Evolutionary conservation across 2,888 invertebrate species (phyloP), one percentile per base, ranked within the genome.

Genomic region (Drosophila planitibia): DNA sequence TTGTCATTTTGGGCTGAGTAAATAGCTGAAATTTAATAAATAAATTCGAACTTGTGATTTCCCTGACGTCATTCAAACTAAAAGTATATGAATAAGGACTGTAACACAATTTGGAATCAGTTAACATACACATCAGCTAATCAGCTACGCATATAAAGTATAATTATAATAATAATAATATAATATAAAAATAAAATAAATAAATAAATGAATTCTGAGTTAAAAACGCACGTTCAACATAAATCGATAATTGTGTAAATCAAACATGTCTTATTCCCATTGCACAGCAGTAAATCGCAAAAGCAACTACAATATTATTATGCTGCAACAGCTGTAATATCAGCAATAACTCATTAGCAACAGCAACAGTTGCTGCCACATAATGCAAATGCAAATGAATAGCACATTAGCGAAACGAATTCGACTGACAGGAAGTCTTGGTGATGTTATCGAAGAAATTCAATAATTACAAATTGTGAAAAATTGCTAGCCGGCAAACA

Each of bases 381-480:
- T 72, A 79, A 74, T 70, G 66, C 59, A 72, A 83, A 83, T 76
- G 61, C 71, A 82, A 82, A 84, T 88, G 51, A 83, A 80, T 75
- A 62, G 70, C 89, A 77, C 74, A 88, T 88, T 82, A 88, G 70
- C 69, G 59, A 76, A 85, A 70, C 69, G 64, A 73, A 85, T 66
- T 76, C 76, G 76, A 76, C 74, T 77, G 68, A 70, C 83, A 83
- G 83, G 83, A 83, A 85, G 85, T 88, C 63, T 71, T 57, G 71
- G 72, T 83, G 86, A 85, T 88, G 86, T 81, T 78, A 83, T 85
- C 76, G 73, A 83, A 85, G 89, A 89, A 85, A 85, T 85, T 81
- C 85, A 85, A 88, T 88, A 80, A 79, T 86, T 86, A 76, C 81
- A 83, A 81, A 83, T 81, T 73, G 81, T 85, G 83, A 81, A 86